Evolutionary conservation across 2,113 vertebrate genomes (phyloP), one percentile per base, ranked within the genome.

Genomic region (Lampris incognitus): DNA sequence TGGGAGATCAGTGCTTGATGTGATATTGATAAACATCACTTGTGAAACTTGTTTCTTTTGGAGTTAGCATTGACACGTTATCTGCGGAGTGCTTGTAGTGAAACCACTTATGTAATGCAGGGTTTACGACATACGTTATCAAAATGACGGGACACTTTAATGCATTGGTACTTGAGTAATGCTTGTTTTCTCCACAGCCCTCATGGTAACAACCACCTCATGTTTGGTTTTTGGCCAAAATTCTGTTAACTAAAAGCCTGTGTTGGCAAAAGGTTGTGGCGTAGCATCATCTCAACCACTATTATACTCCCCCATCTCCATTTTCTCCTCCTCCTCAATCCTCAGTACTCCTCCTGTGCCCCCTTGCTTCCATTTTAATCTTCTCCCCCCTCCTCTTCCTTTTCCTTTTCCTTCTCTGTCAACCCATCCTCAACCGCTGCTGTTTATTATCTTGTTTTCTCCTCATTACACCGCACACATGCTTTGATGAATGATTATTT

Each of bases 291-390:
- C 24, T 24, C 24, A 24, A 24, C 24, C 24, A 24, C 24, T 24
- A 24, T 44, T 63, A 41, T 56, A 56, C 1, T 81, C 39, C 8
- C 37, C 40, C 9, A 42, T 3, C n/a, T 79, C 56, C 74, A 49
- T 80, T 64, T 10, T 13, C 58, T 24, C 10, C 58, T 61, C 58
- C 9, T 61, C 39, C 9, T n/a, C 38, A 2, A 7, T 39, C 58
- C 37, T 36, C 58, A 10, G 6, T 13, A 9, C 39, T 7, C 58
- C 38, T n/a, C 13, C 13, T n/a, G 40, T 13, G 40, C 11, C 57
- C 66, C 24, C 50, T 61, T 0, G 0, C n/a, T 13, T 58, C 13
- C 51, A 55, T 9, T 11, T 49, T 40, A 4, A 7, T 39, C 36
- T 39, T 41, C 39, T 9, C 58, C 9, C 39, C 2, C 10, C n/a